Evolutionary conservation across 2,888 invertebrate species (phyloP).

Genomic region (Diplazon laetatorius): DNA sequence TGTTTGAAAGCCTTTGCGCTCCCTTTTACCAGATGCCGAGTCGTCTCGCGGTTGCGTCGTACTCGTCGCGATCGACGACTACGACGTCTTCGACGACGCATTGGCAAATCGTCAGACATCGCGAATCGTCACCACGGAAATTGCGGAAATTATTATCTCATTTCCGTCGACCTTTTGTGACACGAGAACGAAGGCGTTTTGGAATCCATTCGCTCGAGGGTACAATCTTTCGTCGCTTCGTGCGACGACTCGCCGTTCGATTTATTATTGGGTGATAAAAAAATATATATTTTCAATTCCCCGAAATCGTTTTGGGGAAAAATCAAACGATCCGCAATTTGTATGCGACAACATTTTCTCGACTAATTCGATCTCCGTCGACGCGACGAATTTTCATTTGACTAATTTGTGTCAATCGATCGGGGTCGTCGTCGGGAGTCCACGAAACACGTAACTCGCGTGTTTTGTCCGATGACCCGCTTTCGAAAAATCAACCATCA

Average conservation of each 20-base stretch:
- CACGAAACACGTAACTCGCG: neutral
- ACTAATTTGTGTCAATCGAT: slow-evolving; percentile 30
- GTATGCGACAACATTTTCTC: neutral
- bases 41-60: neutral
- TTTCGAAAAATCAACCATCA: slow-evolving; percentile 24
- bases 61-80: slow-evolving; percentile 9
- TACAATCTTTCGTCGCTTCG: neutral
- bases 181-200: slow-evolving; percentile 14
- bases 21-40: neutral
- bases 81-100: neutral
- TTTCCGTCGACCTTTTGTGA: slow-evolving; percentile 28
- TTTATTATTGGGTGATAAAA: too few species aligned
- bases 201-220: slow-evolving; percentile 10
- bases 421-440: neutral
- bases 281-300: too few species aligned
- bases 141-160: slow-evolving; percentile 51
- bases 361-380: slow-evolving; percentile 18
- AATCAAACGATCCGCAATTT: too few species aligned
- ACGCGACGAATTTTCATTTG: slow-evolving; percentile 27
- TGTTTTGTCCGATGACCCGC: slow-evolving; percentile 12
- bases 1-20: slow-evolving; percentile 66
- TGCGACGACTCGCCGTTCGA: too few species aligned
- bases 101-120: slow-evolving; percentile 28
- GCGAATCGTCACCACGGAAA: slow-evolving; percentile 41
- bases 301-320: too few species aligned